Conservation (phyloP, 1,140 invertebrate species). For the Bombus balteatus region DNA sequence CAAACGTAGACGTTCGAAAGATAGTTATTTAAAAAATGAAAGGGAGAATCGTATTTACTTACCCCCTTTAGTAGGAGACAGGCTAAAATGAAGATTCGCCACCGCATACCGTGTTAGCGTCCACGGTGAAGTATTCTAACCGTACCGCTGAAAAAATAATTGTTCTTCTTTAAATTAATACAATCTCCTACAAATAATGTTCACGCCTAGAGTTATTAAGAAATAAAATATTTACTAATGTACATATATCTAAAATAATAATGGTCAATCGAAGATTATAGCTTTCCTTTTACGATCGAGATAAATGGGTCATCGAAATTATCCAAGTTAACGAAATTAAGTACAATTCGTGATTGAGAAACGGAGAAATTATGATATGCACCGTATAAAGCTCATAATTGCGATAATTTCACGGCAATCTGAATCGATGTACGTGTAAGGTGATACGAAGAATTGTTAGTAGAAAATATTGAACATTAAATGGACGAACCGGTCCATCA, state of each 20-base stretch:
- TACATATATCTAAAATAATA: neutral
- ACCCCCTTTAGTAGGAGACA: slow-evolving; percentile 83
- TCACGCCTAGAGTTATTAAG: neutral
- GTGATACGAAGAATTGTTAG: slow-evolving; percentile 29
- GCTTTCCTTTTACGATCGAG: neutral
- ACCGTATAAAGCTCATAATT: neutral
- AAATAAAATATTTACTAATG: neutral
- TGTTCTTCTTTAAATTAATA: neutral
- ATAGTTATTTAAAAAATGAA: neutral
- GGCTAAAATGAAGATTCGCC: slow-evolving; percentile 79
- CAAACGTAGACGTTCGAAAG: neutral
- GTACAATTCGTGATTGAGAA: neutral
- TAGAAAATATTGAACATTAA: slow-evolving; percentile 39
- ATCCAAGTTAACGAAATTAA: neutral
- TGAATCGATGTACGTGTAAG: neutral
- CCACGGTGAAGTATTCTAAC: slow-evolving; percentile 69
- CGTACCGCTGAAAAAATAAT: slow-evolving; percentile 49
- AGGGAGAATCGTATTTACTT: slow-evolving; percentile 68
- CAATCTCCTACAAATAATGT: neutral
- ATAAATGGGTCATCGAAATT: neutral
- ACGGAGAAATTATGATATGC: neutral
- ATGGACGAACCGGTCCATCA: slow-evolving; percentile 44
- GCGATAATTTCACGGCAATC: neutral
- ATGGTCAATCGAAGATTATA: neutral
- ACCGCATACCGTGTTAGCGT: slow-evolving; percentile 81